These are phyloP conservation scores for Phalacrocorax pelagicus DNA, from an alignment of 2,113 vertebrate genomes.

Conservation along the genomic window DNA sequence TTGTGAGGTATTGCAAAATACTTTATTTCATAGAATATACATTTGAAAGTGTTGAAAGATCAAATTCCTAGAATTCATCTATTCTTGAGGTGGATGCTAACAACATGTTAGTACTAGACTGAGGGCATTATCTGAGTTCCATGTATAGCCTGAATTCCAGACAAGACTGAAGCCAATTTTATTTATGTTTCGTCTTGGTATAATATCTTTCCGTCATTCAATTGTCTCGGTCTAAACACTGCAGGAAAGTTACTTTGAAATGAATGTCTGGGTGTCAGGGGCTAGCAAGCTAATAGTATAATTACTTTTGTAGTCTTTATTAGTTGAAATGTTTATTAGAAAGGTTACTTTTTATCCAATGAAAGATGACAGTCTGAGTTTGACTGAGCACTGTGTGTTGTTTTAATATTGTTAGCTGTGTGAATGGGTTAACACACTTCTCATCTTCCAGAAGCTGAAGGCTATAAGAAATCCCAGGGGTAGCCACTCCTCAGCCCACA, in stretches of 20 bases:
- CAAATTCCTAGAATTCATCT: slow-evolving; percentile 67
- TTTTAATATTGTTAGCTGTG: slow-evolving; percentile 71
- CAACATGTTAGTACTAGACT: slow-evolving; percentile 44
- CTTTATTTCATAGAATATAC: slow-evolving; percentile 15
- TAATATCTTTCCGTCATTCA: slow-evolving; percentile 25
- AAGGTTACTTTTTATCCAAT: slow-evolving; percentile 53
- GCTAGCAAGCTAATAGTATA: neutral
- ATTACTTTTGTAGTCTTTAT: slow-evolving; percentile 49
- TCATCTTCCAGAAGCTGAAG: slow-evolving; percentile 26
- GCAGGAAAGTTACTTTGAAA: slow-evolving; percentile 44
- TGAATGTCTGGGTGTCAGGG: slow-evolving; percentile 20
- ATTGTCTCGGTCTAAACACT: neutral
- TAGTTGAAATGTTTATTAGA: slow-evolving; percentile 45
- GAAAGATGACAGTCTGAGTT: slow-evolving; percentile 55
- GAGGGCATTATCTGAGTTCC: slow-evolving; percentile 53
- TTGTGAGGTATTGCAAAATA: neutral
- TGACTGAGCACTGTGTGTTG: slow-evolving; percentile 63
- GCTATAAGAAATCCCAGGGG: slow-evolving; percentile 35
- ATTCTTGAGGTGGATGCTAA: slow-evolving; percentile 2
- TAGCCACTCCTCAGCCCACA: slow-evolving; percentile 32
- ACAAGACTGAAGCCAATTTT: slow-evolving; percentile 22
- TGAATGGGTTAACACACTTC: slow-evolving; percentile 49
- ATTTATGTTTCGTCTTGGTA: slow-evolving; percentile 31
- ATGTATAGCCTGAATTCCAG: slow-evolving; percentile 59
- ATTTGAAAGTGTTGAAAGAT: slow-evolving; percentile 55